A percentile compares a stretch with the other conserved stretches of the same genome.
These are phyloP conservation scores for Cygnus olor DNA, from an alignment of 2,797 vertebrate species.

Conservation along the genomic window DNA sequence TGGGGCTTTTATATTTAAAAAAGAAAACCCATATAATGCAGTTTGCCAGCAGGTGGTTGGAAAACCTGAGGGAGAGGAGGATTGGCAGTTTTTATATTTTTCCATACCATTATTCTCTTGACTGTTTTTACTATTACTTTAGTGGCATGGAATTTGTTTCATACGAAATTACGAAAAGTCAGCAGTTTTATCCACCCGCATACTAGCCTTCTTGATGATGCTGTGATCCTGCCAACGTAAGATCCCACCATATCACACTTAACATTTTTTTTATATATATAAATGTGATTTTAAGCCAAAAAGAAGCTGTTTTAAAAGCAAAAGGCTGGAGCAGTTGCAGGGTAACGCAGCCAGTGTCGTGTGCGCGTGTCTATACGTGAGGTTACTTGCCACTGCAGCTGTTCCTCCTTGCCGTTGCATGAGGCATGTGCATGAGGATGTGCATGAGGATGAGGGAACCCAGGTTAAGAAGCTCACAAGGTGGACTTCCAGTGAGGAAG, in stretches of 20 bases:
- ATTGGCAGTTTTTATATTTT: neutral
- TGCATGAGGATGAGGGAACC: neutral
- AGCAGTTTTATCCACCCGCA: neutral
- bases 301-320: neutral
- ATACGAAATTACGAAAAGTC: neutral
- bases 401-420: neutral
- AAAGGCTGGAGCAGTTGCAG: no score
- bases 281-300: neutral
- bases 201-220: neutral
- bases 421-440: neutral
- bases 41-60: neutral
- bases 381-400: neutral
- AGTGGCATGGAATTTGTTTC: slow-evolving; percentile 9
- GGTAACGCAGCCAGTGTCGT: neutral
- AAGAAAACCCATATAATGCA: neutral
- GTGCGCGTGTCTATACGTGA: neutral
- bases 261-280: neutral
- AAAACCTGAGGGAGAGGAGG: slow-evolving; percentile 18
- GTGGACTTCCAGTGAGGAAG: neutral
- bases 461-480: neutral
- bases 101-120: slow-evolving; percentile 3
- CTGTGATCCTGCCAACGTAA: neutral
- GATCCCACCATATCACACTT: neutral
- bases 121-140: neutral
- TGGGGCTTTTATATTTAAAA: neutral